Conservation (phyloP, 2,797 vertebrate genomes). For the Sebastes itinus region DNA sequence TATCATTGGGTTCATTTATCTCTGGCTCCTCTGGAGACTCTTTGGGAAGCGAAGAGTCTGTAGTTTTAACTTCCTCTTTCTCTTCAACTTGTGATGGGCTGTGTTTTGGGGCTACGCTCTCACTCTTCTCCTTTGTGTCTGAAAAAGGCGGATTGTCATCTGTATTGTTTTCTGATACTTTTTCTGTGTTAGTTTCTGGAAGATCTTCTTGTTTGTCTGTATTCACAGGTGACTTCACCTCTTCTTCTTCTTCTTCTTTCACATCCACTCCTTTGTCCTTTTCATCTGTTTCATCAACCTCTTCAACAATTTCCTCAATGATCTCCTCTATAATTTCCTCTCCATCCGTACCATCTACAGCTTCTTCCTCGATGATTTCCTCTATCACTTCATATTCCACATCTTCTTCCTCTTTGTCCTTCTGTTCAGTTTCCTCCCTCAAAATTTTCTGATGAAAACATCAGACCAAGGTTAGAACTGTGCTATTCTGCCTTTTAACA, state of each 20-base stretch:
- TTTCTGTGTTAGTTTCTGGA: conserved; percentile 20
- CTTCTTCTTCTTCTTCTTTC: conserved; percentile 33
- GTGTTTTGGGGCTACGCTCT: conserved; percentile 12
- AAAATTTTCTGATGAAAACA: conserved; percentile 72
- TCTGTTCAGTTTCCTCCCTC: conserved; percentile 67
- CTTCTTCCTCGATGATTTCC: conserved; percentile 69
- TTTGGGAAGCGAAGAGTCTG: conserved; percentile 7
- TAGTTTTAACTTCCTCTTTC: conserved; percentile 42
- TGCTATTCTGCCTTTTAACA: background rate
- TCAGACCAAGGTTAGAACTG: background rate
- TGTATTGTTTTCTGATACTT: conserved; percentile 13
- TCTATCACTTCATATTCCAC: conserved; percentile 71
- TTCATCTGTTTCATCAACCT: conserved; percentile 51
- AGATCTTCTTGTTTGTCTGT: conserved; percentile 19
- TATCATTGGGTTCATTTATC: conserved; percentile 45
- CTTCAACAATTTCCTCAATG: conserved; percentile 75
- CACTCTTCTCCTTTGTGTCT: conserved; percentile 16
- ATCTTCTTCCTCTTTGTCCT: conserved; percentile 63
- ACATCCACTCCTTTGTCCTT: conserved; percentile 44
- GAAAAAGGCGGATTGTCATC: conserved; percentile 1
- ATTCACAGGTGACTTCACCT: conserved; percentile 9
- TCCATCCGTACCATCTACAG: conserved; percentile 42
- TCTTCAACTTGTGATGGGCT: conserved; percentile 23
- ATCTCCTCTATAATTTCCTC: conserved; percentile 75
- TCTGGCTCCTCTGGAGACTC: conserved; percentile 39